Conservation (phyloP, 2,888 invertebrate genomes). For the Scrobipalpa atriplicella region DNA sequence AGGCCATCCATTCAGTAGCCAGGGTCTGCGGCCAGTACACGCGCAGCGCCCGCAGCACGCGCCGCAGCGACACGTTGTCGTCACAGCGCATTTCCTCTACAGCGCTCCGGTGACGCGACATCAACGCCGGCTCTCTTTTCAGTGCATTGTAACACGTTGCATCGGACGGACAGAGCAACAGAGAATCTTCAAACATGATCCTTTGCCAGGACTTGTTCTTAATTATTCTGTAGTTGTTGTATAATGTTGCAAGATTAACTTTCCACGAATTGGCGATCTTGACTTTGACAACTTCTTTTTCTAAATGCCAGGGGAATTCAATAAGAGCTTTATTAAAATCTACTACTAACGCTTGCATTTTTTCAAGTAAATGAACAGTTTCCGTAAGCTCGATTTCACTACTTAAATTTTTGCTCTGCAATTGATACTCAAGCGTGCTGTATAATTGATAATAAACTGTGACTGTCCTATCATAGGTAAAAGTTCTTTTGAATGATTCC, state of each 20-base stretch:
- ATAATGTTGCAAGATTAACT: slow-evolving; percentile 44
- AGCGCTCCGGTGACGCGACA: slow-evolving; percentile 46
- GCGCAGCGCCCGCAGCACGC: slow-evolving; percentile 54
- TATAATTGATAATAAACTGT: slow-evolving; percentile 59
- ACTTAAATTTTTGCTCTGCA: slow-evolving; percentile 39
- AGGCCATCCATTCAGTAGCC: slow-evolving; percentile 46
- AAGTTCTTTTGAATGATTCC: slow-evolving; percentile 41
- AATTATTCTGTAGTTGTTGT: no score
- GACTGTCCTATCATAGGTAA: slow-evolving; percentile 49
- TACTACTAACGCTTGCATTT: slow-evolving; percentile 47
- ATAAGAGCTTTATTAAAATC: slow-evolving; percentile 57
- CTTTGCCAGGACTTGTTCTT: slow-evolving; percentile 64
- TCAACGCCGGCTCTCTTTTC: slow-evolving; percentile 58
- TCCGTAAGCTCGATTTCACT: slow-evolving; percentile 46
- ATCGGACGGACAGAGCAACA: slow-evolving; percentile 51
- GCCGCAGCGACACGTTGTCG: slow-evolving; percentile 46
- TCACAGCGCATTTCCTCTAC: slow-evolving; percentile 46
- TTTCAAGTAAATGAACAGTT: slow-evolving; percentile 38
- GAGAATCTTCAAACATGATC: slow-evolving; percentile 61
- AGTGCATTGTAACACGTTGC: slow-evolving; percentile 46
- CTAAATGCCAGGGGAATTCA: slow-evolving; percentile 50
- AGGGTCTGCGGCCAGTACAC: slow-evolving; percentile 60
- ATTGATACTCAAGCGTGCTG: slow-evolving; percentile 9
- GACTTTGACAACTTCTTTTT: slow-evolving; percentile 48
- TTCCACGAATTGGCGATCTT: slow-evolving; percentile 52